phyloP scores from a whole-genome alignment of 2,113 vertebrate species.

The Salvelinus namaycush region DNA sequence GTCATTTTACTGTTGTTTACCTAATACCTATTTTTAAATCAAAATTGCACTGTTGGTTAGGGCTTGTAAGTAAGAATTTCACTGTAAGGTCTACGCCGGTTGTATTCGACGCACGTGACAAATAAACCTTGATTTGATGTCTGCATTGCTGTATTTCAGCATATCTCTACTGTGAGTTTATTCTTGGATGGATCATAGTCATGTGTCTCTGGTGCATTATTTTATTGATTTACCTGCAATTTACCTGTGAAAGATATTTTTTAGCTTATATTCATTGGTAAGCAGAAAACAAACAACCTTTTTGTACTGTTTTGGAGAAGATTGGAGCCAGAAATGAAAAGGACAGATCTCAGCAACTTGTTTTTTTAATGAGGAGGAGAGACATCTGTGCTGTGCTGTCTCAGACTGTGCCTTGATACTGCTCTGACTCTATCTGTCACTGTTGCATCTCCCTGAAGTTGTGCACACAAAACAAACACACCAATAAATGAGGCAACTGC shows the following conservation, averaged over 20 bases:
- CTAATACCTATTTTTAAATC: no score
- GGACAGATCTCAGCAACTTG: constrained; percentile 57
- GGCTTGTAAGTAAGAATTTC: no score
- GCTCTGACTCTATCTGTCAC: constrained; percentile 54
- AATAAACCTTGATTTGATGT: background rate
- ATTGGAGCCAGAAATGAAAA: constrained; percentile 16
- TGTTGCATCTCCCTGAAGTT: constrained; percentile 40
- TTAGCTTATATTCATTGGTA: background rate
- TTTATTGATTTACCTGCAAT: no score
- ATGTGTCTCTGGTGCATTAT: no score
- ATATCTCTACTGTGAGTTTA: background rate
- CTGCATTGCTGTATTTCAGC: background rate
- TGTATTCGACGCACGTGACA: no score
- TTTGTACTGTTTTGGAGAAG: background rate
- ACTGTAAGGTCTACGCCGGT: no score
- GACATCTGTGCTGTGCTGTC: constrained; percentile 35
- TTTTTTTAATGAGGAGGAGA: constrained; percentile 47
- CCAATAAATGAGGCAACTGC: constrained; percentile 30
- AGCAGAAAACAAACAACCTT: background rate
- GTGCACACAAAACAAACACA: constrained; percentile 21
- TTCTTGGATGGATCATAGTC: no score
- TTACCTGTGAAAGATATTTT: no score
- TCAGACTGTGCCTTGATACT: constrained; percentile 50
- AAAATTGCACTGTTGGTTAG: no score
- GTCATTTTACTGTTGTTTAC: no score